Percentiles rank a stretch among this genome's conserved stretches.
phyloP scores from a whole-genome alignment of 2,113 vertebrate genomes.

The Gymnocephalus cernua region DNA sequence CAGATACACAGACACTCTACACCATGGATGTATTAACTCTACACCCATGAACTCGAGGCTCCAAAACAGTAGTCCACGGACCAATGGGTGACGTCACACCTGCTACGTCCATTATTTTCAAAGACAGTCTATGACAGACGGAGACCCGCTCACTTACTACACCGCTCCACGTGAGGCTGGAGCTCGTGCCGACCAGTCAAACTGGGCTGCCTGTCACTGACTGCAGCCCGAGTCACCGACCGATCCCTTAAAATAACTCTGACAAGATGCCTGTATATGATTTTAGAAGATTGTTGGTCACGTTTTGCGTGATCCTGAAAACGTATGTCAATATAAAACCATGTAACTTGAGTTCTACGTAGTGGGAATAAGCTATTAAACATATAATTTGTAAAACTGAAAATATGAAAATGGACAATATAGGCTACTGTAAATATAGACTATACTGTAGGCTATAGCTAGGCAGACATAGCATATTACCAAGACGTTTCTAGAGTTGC shows the following conservation, averaged over 20 bases:
- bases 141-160: conserved; percentile 67
- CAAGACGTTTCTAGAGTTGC: neutral
- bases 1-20: no score
- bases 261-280: fast-evolving
- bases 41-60: no score
- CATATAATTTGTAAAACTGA: neutral
- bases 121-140: no score
- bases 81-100: no score
- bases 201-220: conserved; percentile 56
- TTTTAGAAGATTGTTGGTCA: neutral
- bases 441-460: no score
- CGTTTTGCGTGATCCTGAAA: neutral
- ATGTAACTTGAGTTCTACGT: no score
- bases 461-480: neutral
- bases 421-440: neutral
- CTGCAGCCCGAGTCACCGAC: neutral
- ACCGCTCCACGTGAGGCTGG: conserved; percentile 65
- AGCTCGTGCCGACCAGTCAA: conserved; percentile 60
- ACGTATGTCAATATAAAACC: neutral
- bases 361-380: neutral
- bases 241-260: conserved; percentile 11
- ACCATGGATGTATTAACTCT: no score
- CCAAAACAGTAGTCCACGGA: no score
- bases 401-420: neutral
- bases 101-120: no score